Percentiles rank a stretch among this genome's conserved stretches.
These are phyloP conservation scores for Drosophila crucigera DNA, from an alignment of 2,888 invertebrate species.

Conservation along the genomic window DNA sequence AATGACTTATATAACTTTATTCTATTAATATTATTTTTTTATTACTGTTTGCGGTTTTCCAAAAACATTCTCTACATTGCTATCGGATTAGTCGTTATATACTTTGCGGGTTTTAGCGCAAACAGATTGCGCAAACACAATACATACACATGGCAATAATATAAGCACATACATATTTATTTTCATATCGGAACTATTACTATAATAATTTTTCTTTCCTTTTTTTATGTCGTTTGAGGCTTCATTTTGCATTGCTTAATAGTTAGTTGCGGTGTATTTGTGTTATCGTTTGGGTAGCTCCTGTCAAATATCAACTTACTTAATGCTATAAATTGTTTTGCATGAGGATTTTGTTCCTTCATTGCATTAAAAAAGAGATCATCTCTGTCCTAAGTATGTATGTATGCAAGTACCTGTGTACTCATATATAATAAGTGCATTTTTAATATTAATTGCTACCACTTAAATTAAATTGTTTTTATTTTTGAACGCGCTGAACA, in stretches of 20 bases:
- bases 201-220: constrained; percentile 13
- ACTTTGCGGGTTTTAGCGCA: constrained; percentile 32
- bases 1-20: constrained; percentile 53
- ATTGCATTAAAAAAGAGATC: constrained; percentile 40
- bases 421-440: constrained; percentile 45
- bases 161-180: constrained; percentile 39
- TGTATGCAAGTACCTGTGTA: constrained; percentile 26
- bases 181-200: constrained; percentile 24
- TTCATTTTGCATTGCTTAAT: constrained; percentile 66
- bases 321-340: constrained; percentile 33
- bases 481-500: constrained; percentile 53
- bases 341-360: constrained; percentile 10
- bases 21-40: constrained; percentile 48
- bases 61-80: constrained; percentile 70
- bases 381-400: constrained; percentile 19
- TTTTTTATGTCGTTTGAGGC: constrained; percentile 39
- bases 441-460: constrained; percentile 45
- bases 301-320: constrained; percentile 32
- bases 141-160: constrained; percentile 50
- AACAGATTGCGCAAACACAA: constrained; percentile 37
- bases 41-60: constrained; percentile 60
- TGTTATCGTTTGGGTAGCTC: constrained; percentile 40
- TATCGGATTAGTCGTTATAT: constrained; percentile 65
- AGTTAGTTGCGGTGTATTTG: constrained; percentile 54
- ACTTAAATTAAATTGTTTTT: constrained; percentile 40